Percentiles rank a stretch among this genome's conserved stretches.
These are phyloP conservation scores for Pseudorectes ferrugineus DNA, from an alignment of 2,113 vertebrate species.

Conservation along the genomic window DNA sequence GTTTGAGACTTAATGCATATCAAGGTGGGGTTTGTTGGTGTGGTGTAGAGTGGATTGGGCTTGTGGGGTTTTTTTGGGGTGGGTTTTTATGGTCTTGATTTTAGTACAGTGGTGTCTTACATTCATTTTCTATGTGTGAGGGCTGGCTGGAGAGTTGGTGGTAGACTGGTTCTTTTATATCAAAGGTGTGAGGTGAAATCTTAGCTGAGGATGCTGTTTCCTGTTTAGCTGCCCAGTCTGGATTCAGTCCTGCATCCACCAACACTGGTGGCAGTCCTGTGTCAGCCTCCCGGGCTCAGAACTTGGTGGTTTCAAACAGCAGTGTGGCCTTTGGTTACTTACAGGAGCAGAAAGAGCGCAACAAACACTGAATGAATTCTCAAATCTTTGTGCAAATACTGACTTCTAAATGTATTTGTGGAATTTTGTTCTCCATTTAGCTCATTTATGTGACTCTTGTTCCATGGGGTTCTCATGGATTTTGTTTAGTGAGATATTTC, in stretches of 20 bases:
- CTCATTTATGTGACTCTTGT: background rate
- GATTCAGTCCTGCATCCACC: background rate
- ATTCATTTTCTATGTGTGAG: background rate
- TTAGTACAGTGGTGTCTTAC: background rate
- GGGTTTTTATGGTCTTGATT: background rate
- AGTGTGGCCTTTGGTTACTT: fast-evolving
- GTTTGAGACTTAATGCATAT: background rate
- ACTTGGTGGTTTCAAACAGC: background rate
- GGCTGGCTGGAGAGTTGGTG: background rate
- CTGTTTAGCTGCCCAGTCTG: background rate
- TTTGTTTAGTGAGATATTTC: background rate
- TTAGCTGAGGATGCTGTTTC: background rate
- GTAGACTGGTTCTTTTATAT: background rate
- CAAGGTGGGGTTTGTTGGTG: background rate
- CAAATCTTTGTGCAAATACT: background rate
- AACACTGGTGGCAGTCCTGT: background rate
- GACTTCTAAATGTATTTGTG: background rate
- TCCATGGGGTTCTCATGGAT: fast-evolving
- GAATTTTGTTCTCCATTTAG: background rate
- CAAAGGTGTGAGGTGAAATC: background rate
- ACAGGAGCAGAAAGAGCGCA: background rate
- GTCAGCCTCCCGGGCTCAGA: background rate
- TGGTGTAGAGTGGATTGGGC: background rate
- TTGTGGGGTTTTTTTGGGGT: fast-evolving
- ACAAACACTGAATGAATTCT: no score